These are phyloP conservation scores for Polyommatus icarus DNA, from an alignment of 2,888 invertebrate species.

Conservation along the genomic window DNA sequence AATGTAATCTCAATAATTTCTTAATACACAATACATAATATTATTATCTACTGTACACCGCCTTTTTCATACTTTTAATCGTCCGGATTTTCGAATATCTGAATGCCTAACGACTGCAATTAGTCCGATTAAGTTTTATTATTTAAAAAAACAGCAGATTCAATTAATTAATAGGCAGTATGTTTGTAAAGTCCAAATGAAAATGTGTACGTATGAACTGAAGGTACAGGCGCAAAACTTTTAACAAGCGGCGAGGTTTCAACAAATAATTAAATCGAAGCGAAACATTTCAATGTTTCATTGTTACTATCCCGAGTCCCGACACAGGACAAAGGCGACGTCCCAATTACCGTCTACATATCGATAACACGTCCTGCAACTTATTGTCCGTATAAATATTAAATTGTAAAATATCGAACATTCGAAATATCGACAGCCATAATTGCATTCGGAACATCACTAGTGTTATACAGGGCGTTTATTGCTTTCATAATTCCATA, in stretches of 20 bases:
- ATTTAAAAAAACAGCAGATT: not conserved
- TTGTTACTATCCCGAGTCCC: slow-evolving; percentile 21
- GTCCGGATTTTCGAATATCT: too few relatives aligned
- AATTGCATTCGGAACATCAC: slow-evolving; percentile 24
- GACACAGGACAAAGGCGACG: not conserved
- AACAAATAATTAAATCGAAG: slow-evolving; percentile 27
- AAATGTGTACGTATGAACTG: not conserved
- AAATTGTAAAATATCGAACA: not conserved
- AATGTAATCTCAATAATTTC: too few relatives aligned
- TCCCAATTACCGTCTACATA: slow-evolving; percentile 26
- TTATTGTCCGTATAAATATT: not conserved
- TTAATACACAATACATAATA: too few relatives aligned
- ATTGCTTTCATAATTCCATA: slow-evolving; percentile 45
- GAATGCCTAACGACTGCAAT: too few relatives aligned
- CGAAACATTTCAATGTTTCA: slow-evolving; percentile 22
- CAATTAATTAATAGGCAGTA: not conserved
- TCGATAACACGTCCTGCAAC: not conserved
- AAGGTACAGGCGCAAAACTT: slow-evolving; percentile 17
- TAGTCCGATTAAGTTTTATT: too few relatives aligned
- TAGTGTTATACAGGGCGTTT: slow-evolving; percentile 34
- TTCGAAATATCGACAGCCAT: slow-evolving; percentile 2
- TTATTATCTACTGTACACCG: too few relatives aligned
- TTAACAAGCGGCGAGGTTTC: slow-evolving; percentile 29
- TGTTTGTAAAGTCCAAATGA: not conserved
- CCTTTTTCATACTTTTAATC: too few relatives aligned